These are phyloP conservation scores for Dicycla oo DNA, from an alignment of 2,888 invertebrate species.

Conservation along the genomic window DNA sequence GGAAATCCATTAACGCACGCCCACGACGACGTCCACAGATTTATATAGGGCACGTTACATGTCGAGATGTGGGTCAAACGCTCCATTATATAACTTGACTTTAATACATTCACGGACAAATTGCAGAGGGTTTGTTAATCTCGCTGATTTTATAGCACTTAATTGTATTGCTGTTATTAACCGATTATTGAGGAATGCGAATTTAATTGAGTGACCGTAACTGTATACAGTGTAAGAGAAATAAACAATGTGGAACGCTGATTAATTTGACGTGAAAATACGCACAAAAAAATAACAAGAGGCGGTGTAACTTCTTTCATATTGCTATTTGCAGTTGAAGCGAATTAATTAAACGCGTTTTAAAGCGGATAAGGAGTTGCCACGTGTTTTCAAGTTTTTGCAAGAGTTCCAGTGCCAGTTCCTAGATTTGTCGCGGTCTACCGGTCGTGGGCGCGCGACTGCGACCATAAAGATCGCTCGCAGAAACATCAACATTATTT, in stretches of 20 bases:
- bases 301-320: constrained; percentile 21
- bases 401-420: constrained; percentile 17
- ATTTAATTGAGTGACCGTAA: constrained; percentile 46
- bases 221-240: constrained; percentile 17
- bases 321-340: constrained; percentile 20
- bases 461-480: constrained; percentile 26
- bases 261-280: constrained; percentile 31
- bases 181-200: constrained; percentile 44
- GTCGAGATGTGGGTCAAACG: constrained; percentile 60
- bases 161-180: constrained; percentile 32
- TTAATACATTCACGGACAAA: constrained; percentile 45
- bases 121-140: constrained; percentile 44
- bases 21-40: constrained; percentile 66
- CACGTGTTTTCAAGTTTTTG: constrained; percentile 47
- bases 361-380: constrained; percentile 20
- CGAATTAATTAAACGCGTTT: constrained; percentile 26
- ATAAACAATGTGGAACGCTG: constrained; percentile 24
- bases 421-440: constrained; percentile 37
- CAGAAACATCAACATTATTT: constrained; percentile 64
- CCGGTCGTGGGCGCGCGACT: constrained; percentile 26
- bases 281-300: constrained; percentile 36
- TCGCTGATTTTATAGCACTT: constrained; percentile 33
- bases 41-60: constrained; percentile 62
- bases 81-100: constrained; percentile 58
- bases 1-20: constrained; percentile 80